These are phyloP conservation scores for Acrocyrtus sp. DNA, from an alignment of 2,888 invertebrate species.

Conservation along the genomic window DNA sequence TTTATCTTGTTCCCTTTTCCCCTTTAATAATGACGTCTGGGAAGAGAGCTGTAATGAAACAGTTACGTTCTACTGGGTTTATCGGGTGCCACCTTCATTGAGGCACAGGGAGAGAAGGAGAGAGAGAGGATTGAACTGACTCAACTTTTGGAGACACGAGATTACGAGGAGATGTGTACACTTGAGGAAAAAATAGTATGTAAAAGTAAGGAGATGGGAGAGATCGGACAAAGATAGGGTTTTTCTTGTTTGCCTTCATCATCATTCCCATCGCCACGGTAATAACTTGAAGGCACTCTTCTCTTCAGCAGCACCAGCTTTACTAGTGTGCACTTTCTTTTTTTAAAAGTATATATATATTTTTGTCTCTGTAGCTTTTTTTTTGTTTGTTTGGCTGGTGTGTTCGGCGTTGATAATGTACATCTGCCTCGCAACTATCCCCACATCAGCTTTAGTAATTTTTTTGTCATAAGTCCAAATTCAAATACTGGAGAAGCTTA, in stretches of 20 bases:
- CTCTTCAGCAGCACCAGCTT: not conserved
- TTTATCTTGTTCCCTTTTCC: not conserved
- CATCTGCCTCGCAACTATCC: no score
- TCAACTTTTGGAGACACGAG: not conserved
- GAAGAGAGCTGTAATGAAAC: constrained; percentile 7
- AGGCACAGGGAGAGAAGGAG: not conserved
- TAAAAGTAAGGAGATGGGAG: not conserved
- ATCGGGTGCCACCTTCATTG: not conserved
- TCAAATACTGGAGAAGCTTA: no score
- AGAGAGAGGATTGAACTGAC: no score
- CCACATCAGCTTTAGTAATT: not conserved
- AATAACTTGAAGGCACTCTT: not conserved
- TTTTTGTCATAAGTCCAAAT: not conserved
- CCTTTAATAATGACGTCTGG: not conserved
- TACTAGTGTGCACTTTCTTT: no score
- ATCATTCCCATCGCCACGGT: not conserved
- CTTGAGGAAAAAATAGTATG: no score
- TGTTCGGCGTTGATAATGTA: no score
- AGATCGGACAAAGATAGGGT: not conserved
- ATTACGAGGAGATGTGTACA: not conserved
- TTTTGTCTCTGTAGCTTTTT: no score
- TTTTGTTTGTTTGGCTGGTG: no score
- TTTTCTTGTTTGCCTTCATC: not conserved
- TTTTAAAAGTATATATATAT: no score
- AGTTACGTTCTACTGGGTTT: constrained; percentile 14